phyloP scores from a whole-genome alignment of 2,797 vertebrate genomes.

The Columba guinea region DNA sequence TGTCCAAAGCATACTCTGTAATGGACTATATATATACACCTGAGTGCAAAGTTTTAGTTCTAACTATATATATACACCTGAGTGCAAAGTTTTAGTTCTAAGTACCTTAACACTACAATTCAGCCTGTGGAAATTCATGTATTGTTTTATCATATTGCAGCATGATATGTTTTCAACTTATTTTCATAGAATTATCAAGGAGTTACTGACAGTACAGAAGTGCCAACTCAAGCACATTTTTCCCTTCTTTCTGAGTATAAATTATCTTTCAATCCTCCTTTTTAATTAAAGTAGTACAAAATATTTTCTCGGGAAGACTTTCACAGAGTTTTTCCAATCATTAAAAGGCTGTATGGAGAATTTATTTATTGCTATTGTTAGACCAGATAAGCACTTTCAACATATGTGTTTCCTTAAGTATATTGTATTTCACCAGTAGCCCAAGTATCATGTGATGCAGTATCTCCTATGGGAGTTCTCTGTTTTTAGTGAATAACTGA shows the following conservation, averaged over 20 bases:
- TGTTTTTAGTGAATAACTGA: conserved; percentile 32
- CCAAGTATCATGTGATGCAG: background rate
- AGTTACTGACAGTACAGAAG: background rate
- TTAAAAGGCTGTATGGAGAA: background rate
- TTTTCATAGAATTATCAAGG: background rate
- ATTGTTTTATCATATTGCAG: background rate
- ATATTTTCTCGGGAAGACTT: background rate
- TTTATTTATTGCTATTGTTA: conserved; percentile 2
- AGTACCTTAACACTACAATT: background rate
- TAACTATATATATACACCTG: background rate
- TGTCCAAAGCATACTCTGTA: background rate
- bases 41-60: no score
- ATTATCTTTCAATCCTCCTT: background rate
- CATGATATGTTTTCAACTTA: background rate
- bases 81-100: background rate
- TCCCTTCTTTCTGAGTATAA: background rate
- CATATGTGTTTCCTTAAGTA: conserved; percentile 12
- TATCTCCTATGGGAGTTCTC: conserved; percentile 64
- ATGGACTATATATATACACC: background rate
- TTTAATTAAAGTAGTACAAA: background rate
- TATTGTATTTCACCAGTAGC: conserved; percentile 5
- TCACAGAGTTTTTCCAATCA: background rate
- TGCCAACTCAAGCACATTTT: background rate
- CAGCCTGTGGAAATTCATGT: background rate
- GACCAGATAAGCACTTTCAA: background rate